Evolutionary conservation across 1,140 invertebrate genomes (phyloP), one percentile per base, ranked within the genome.

Genomic region (Drosophila ambigua): DNA sequence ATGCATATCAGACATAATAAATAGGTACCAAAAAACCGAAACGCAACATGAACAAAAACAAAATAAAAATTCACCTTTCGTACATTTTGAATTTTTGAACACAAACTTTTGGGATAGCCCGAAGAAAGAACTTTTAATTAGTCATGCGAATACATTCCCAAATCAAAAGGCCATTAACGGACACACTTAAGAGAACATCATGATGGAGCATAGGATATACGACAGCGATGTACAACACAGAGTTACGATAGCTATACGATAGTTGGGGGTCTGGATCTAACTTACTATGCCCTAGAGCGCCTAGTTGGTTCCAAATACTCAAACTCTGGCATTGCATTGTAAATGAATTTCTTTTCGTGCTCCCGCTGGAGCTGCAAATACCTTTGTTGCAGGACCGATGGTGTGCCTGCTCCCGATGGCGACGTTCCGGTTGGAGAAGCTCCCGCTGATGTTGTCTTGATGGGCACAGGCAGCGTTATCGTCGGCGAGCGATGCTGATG

Each of bases 311-410:
- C 76, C 83, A 83, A 77, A 78, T 64, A 82, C 73, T 87, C 76
- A 82, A 88, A 88, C 64, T 83, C 72, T 79, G 83, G 76, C 64
- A 87, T 82, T 75, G 78, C 83, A 83, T 88, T 77, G 76, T 79
- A 88, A 77, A 88, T 88, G 76, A 73, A 83, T 83, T 88, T 87
- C 67, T 79, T 88, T 72, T 88, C 76, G 76, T 88, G 79, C 79
- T 88, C 82, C 75, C 66, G 79, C 62, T 87, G 83, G 79, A 87
- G 83, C 62, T 87, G 83, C 79, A 88, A 72, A 87, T 87, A 87
- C 83, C 83, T 87, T 87, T 87, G 83, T 82, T 87, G 82, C 51
- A 87, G 83, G 52, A 87, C 82, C 41, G 82, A 79, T 23, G 75
- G 59, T 7, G 73, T 64, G 9, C 77, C 46, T 39, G 58, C 41